Percentiles rank a stretch among this genome's conserved stretches.
phyloP scores from a whole-genome alignment of 2,113 vertebrate genomes.

The Pithys albifrons region DNA sequence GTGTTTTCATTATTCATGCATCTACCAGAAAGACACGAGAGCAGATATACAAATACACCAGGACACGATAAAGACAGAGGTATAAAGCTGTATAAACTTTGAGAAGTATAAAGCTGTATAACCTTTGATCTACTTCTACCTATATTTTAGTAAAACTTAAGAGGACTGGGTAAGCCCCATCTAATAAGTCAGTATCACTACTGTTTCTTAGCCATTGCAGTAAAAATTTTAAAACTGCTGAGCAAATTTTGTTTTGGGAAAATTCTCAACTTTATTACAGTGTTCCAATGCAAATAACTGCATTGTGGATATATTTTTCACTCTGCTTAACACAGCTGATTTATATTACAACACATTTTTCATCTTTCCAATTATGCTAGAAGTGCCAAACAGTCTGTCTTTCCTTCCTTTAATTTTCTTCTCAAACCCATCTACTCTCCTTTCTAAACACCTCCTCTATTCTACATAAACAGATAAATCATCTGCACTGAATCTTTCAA shows the following conservation, averaged over 20 bases:
- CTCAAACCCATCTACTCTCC: not conserved
- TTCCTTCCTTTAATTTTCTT: not conserved
- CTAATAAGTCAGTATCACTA: not conserved
- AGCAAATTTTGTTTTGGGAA: not conserved
- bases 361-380: not conserved
- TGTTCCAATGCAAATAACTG: not conserved
- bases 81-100: not conserved
- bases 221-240: not conserved
- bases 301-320: not conserved
- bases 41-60: not conserved
- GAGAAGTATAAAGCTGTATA: not conserved
- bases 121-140: not conserved
- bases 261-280: not conserved
- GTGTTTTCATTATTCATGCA: not conserved
- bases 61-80: not conserved
- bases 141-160: not conserved
- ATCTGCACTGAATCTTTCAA: not conserved
- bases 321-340: not conserved
- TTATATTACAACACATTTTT: not conserved
- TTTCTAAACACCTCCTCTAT: not conserved
- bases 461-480: not conserved
- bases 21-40: not conserved
- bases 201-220: not conserved
- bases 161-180: not conserved
- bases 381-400: not conserved